These are phyloP conservation scores for Hylaea fasciaria DNA, from an alignment of 2,888 invertebrate genomes.

Conservation along the genomic window DNA sequence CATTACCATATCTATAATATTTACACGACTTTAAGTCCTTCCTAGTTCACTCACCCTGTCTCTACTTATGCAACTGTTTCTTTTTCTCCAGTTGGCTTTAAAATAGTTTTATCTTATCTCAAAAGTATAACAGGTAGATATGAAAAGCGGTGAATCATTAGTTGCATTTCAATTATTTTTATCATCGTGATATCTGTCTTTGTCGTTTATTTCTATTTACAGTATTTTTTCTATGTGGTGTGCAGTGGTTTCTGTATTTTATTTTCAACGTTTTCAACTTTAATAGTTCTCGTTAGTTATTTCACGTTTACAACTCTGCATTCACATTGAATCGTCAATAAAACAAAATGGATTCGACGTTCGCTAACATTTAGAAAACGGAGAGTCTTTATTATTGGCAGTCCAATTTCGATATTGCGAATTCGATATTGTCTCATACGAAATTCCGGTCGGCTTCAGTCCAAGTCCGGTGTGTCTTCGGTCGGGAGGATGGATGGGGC, in stretches of 20 bases:
- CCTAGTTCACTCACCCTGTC: constrained; percentile 12
- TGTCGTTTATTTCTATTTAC: constrained; percentile 1
- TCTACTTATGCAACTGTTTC: not conserved
- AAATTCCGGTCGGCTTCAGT: constrained; percentile 5
- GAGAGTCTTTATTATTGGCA: too few relatives aligned
- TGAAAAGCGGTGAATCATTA: constrained; percentile 12
- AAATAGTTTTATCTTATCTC: constrained; percentile 11
- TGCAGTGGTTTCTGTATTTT: not conserved
- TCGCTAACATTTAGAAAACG: not conserved
- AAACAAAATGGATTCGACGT: constrained; percentile 3
- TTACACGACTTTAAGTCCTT: constrained; percentile 5
- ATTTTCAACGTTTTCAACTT: not conserved
- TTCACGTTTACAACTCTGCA: not conserved
- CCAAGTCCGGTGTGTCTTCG: constrained; percentile 26
- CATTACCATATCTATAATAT: constrained; percentile 7
- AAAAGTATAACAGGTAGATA: constrained; percentile 1
- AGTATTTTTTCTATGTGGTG: not conserved
- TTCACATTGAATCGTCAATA: not conserved
- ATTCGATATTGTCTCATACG: constrained; percentile 5
- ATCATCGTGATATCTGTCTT: constrained; percentile 1
- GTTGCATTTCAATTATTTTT: constrained; percentile 10
- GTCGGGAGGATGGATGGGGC: constrained; percentile 8
- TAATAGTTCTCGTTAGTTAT: not conserved
- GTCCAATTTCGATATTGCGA: constrained; percentile 3
- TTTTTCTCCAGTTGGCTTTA: not conserved